Evolutionary conservation across 2,797 vertebrate genomes (phyloP).

Genomic region (Taeniopygia guttata): DNA sequence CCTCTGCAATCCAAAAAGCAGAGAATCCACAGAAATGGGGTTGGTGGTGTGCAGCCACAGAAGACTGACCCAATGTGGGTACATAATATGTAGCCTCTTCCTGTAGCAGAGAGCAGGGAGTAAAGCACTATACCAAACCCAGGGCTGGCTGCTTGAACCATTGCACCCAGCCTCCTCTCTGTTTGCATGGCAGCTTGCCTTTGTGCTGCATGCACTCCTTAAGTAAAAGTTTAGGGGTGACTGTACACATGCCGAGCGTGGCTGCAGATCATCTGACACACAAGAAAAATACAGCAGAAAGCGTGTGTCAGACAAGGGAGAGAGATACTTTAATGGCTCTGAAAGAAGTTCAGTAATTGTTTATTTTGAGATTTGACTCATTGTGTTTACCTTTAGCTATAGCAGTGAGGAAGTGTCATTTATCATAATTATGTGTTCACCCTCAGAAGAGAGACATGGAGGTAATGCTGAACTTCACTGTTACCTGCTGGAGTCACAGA

Average conservation of each 20-base stretch:
- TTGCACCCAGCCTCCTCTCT: background rate
- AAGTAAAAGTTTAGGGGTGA: background rate
- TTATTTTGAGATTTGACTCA: background rate
- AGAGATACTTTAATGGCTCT: background rate
- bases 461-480: background rate
- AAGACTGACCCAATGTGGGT: background rate
- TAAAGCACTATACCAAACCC: background rate
- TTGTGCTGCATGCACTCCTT: background rate
- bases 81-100: fast-evolving
- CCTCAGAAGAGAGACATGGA: background rate
- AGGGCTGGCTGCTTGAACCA: background rate
- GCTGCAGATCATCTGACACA: background rate
- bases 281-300: background rate
- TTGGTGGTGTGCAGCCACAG: background rate
- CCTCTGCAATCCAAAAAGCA: background rate
- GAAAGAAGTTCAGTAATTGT: background rate
- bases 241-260: background rate
- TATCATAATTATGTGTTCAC: background rate
- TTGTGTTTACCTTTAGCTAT: background rate
- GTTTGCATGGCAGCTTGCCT: background rate
- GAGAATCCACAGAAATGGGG: background rate
- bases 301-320: background rate
- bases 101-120: background rate
- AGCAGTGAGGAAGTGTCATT: background rate
- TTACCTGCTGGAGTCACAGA: background rate